phyloP scores from a whole-genome alignment of 2,797 vertebrate genomes.

The Chrosomus eos region DNA sequence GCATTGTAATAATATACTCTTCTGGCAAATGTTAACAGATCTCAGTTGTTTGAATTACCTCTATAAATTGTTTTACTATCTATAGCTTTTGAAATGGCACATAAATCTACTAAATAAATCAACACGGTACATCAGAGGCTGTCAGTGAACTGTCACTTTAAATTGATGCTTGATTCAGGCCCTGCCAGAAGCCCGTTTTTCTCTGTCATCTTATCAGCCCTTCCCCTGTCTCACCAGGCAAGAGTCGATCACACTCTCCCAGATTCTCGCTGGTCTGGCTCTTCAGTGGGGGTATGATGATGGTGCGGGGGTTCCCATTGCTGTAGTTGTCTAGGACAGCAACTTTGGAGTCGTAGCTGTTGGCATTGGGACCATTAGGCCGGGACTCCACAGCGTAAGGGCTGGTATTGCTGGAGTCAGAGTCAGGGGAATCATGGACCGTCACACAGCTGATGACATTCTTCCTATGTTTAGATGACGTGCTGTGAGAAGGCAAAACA shows the following conservation, averaged over 20 bases:
- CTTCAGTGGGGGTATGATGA: conserved; percentile 97
- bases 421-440: conserved; percentile 96
- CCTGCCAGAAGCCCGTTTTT: background rate
- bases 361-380: conserved; percentile 76
- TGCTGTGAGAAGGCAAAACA: conserved; percentile 72
- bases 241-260: conserved; percentile 90
- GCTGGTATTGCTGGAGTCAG: conserved; percentile 94
- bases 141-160: conserved; percentile 39
- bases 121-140: background rate
- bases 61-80: conserved; percentile 1
- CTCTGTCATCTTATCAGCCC: conserved; percentile 34
- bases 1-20: conserved; percentile 15
- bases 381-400: conserved; percentile 87
- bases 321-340: conserved; percentile 86
- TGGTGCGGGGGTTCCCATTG: conserved; percentile 90
- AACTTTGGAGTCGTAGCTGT: conserved; percentile 86
- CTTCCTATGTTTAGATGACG: conserved; percentile 94
- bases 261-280: conserved; percentile 86
- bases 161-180: conserved; percentile 25
- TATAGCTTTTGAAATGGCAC: conserved; percentile 2
- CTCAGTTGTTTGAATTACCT: background rate
- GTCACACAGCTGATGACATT: conserved; percentile 99
- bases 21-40: conserved; percentile 9
- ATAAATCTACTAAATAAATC: conserved; percentile 31
- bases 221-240: conserved; percentile 83